phyloP scores from a whole-genome alignment of 1,140 invertebrate species.

The Drosophila lowei region DNA sequence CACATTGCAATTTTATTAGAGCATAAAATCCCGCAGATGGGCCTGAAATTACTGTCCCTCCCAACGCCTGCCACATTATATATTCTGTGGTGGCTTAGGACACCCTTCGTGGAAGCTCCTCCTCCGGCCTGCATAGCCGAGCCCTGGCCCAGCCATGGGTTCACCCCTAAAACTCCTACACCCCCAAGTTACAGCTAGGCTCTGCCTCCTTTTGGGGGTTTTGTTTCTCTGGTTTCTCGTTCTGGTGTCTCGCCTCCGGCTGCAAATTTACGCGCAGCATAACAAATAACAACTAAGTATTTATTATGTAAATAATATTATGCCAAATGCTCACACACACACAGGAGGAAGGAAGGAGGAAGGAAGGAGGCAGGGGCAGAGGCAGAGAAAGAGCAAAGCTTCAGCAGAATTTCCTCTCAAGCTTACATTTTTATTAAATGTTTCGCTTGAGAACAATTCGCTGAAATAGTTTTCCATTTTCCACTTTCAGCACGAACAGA shows the following conservation, averaged over 20 bases:
- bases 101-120: not conserved
- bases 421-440: constrained; percentile 58
- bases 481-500: constrained; percentile 5
- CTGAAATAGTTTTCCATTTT: constrained; percentile 57
- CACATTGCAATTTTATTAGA: constrained; percentile 54
- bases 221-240: constrained; percentile 6
- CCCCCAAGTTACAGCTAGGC: not conserved
- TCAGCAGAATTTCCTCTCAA: constrained; percentile 28
- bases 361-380: not conserved
- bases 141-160: not conserved
- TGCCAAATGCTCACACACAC: constrained; percentile 51
- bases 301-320: constrained; percentile 79
- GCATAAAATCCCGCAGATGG: constrained; percentile 63
- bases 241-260: constrained; percentile 44
- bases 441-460: constrained; percentile 26
- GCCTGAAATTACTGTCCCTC: constrained; percentile 38
- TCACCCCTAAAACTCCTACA: too few species aligned
- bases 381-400: not conserved
- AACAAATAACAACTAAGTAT: constrained; percentile 76
- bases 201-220: constrained; percentile 19
- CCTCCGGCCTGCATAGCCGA: not conserved
- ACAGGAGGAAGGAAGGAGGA: constrained; percentile 9
- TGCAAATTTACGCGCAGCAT: constrained; percentile 64
- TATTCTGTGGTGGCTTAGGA: constrained; percentile 20
- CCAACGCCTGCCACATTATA: constrained; percentile 35